A percentile compares a stretch with the other conserved stretches of the same genome.
Evolutionary conservation across 2,888 invertebrate genomes (phyloP).

Genomic region (Danaus chrysippus): DNA sequence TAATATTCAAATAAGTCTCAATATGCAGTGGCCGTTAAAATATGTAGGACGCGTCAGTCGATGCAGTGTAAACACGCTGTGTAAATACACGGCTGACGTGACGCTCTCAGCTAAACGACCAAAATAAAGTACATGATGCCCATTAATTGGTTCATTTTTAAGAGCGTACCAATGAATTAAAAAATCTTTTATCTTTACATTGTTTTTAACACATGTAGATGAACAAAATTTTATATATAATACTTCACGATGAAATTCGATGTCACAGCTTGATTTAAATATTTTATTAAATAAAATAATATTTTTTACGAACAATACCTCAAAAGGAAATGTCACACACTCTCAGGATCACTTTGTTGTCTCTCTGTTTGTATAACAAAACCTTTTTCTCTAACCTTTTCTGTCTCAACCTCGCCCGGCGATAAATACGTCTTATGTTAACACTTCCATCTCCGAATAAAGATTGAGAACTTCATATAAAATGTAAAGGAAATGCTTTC

Average conservation of each 20-base stretch:
- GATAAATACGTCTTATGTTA: slow-evolving; percentile 4
- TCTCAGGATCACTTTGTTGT: no score
- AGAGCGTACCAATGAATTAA: no score
- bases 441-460: slow-evolving; percentile 2
- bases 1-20: slow-evolving; percentile 16
- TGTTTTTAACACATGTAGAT: no score
- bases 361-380: no score
- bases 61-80: slow-evolving; percentile 20
- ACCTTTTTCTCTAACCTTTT: no score
- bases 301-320: not conserved
- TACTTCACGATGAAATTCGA: no score
- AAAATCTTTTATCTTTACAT: no score
- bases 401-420: not conserved
- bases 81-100: slow-evolving; percentile 24
- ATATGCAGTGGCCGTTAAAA: slow-evolving; percentile 12
- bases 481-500: not conserved
- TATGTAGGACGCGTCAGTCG: slow-evolving; percentile 14
- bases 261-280: no score
- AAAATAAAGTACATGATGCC: slow-evolving; percentile 1
- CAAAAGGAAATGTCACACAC: not conserved
- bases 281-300: not conserved
- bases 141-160: no score
- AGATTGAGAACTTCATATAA: not conserved
- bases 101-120: slow-evolving; percentile 5
- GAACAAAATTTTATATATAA: no score